Evolutionary conservation across 2,797 vertebrate species (phyloP), one percentile per base, ranked within the genome.

Genomic region (Rhabdomys pumilio): DNA sequence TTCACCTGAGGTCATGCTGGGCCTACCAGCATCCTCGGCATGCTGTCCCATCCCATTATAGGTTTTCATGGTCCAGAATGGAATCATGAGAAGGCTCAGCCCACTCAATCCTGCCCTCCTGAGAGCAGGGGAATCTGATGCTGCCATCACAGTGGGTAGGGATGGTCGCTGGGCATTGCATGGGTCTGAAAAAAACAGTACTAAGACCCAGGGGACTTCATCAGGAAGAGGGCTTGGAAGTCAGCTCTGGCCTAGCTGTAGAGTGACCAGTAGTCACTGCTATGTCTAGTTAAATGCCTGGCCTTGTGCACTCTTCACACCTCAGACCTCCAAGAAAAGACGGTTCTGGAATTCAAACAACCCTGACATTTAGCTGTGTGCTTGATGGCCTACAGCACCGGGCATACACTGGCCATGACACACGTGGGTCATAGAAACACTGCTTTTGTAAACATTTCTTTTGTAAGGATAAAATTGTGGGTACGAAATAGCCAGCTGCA

Each of bases 251-350:
- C n/a, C 5, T 31, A 4, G 19, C 75, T 29, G 8, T 75, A 1
- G 34, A 41, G n/a, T 61, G 17, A 4, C 11, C 84, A 44, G 47
- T n/a, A 13, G 34, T 10, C 65, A 24, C 13, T 0, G 13, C 41
- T 31, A 53, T 9, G 26, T 53, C 0, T 0, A 1, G 34, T 44
- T 12, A 22, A 83, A 69, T 0, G 4, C 31, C 53, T 92, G 81
- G 34, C 69, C n/a, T 41, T 72, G 17, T 44, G 22, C 22, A 61
- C 38, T 63, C 86, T 82, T 63, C 44, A 9, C 44, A 63, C 63
- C 72, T 67, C 7, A 12, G 59, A 26, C 14, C 34, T 55, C 72
- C 31, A 63, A n/a, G 34, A 57, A 81, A 53, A 79, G 1, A 50
- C 86, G 50, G 38, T 38, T 57, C 85, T 82, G 8, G 80, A 72